Conservation (phyloP, 2,113 vertebrate species). For the Phalacrocorax brasilianus region DNA sequence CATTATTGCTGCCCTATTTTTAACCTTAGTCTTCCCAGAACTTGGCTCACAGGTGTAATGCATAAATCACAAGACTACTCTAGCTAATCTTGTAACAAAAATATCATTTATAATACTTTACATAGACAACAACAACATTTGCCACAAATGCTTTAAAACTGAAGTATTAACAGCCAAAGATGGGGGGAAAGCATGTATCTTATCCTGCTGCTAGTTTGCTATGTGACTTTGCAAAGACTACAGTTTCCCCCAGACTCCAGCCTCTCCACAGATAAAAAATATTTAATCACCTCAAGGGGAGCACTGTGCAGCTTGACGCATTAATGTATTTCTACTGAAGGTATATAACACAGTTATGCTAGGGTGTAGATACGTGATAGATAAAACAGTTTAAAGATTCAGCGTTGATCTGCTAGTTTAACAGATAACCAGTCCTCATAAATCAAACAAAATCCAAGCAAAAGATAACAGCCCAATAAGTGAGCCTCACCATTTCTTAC, state of each 20-base stretch:
- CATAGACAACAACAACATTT: not conserved
- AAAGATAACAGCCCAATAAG: not conserved
- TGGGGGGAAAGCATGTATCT: not conserved
- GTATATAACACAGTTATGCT: accelerated
- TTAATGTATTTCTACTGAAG: not conserved
- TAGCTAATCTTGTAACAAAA: constrained; percentile 18
- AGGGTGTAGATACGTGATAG: not conserved
- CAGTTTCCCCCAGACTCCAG: not conserved
- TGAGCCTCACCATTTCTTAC: not conserved
- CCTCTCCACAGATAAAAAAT: not conserved
- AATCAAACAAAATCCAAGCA: not conserved
- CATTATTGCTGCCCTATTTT: constrained; percentile 36
- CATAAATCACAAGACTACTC: constrained; percentile 39
- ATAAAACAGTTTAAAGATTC: not conserved
- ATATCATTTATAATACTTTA: not conserved
- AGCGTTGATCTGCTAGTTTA: not conserved
- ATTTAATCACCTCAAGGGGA: not conserved
- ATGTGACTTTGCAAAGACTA: not conserved
- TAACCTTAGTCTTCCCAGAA: constrained; percentile 47
- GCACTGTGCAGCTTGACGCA: not conserved
- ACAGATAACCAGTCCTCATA: not conserved
- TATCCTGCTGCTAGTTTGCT: not conserved
- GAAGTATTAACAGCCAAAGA: not conserved
- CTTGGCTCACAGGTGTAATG: not conserved
- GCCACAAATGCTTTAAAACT: not conserved